These are phyloP conservation scores for Drosophila prolongata DNA, from an alignment of 2,888 invertebrate species.

Conservation along the genomic window DNA sequence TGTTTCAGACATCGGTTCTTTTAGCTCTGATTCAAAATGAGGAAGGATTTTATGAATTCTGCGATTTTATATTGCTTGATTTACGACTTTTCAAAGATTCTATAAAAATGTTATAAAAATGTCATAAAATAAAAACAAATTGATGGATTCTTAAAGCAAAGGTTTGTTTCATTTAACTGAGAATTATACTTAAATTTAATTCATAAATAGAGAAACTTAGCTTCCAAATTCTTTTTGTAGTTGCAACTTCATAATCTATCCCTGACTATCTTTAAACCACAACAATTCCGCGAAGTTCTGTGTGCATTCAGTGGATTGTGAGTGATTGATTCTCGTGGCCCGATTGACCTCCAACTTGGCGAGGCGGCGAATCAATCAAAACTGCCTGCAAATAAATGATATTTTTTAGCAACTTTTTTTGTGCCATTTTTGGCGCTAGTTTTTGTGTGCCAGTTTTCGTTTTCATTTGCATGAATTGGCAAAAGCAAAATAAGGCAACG, in stretches of 20 bases:
- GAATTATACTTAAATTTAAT: no score
- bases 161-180: no score
- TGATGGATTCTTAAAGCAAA: no score
- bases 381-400: conserved; percentile 57
- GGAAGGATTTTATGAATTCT: no score
- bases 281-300: conserved; percentile 9
- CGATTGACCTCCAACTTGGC: conserved; percentile 72
- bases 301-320: conserved; percentile 52
- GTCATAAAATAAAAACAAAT: no score
- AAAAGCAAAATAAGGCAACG: conserved; percentile 40
- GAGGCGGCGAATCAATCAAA: conserved; percentile 75
- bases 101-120: no score
- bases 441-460: conserved; percentile 69
- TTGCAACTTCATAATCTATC: no score
- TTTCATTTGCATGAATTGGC: conserved; percentile 76
- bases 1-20: background rate
- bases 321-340: conserved; percentile 68
- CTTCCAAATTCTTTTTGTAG: no score
- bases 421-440: conserved; percentile 48
- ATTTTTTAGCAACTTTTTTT: conserved; percentile 35
- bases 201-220: no score
- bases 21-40: background rate
- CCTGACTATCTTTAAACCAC: background rate
- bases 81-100: no score
- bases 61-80: no score